These are phyloP conservation scores for Atrichornis clamosus DNA, from an alignment of 2,113 vertebrate genomes.

Conservation along the genomic window DNA sequence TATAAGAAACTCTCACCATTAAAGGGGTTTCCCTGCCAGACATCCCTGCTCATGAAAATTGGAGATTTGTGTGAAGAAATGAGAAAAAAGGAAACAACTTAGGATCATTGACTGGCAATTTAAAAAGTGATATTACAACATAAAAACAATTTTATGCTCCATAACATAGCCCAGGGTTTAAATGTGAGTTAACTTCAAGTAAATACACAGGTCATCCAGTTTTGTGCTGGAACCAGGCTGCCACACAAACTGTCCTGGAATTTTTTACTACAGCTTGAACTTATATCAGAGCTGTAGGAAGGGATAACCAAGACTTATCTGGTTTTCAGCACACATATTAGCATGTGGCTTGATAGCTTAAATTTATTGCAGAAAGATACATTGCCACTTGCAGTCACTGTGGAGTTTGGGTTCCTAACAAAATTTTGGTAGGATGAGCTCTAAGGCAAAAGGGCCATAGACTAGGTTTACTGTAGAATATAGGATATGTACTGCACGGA, in stretches of 20 bases:
- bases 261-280: not conserved
- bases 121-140: not conserved
- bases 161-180: not conserved
- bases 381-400: not conserved
- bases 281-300: not conserved
- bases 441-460: not conserved
- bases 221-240: not conserved
- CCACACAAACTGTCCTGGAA: not conserved
- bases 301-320: not conserved
- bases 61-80: not conserved
- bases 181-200: not conserved
- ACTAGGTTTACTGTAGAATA: not conserved
- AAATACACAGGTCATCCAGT: not conserved
- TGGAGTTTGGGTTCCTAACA: not conserved
- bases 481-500: not conserved
- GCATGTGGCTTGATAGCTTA: not conserved
- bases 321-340: not conserved
- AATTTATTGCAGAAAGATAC: not conserved
- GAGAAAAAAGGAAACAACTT: not conserved
- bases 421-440: not conserved
- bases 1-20: not conserved
- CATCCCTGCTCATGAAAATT: not conserved
- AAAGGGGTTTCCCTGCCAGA: not conserved
- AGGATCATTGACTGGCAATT: not conserved
- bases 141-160: not conserved